Evolutionary conservation across 2,888 invertebrate genomes (phyloP).

Genomic region (Volucella inflata): DNA sequence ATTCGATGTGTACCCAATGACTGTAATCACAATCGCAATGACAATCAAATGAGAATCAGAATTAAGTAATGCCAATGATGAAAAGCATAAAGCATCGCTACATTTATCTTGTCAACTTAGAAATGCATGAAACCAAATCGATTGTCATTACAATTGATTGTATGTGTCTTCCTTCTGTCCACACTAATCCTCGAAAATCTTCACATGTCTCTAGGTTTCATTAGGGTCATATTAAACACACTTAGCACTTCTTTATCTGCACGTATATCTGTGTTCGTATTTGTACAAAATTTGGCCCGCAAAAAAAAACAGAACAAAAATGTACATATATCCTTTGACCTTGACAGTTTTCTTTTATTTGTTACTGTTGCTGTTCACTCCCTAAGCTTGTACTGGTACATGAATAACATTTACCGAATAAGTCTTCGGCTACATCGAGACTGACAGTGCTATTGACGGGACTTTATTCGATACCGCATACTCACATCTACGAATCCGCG

Average conservation of each 20-base stretch:
- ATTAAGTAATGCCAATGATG: constrained; percentile 1
- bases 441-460: constrained; percentile 65
- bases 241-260: constrained; percentile 57
- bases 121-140: constrained; percentile 48
- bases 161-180: constrained; percentile 32
- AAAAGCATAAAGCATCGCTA: not conserved
- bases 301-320: constrained; percentile 45
- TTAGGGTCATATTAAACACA: constrained; percentile 48
- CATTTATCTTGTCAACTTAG: constrained; percentile 41
- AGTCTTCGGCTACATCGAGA: constrained; percentile 33
- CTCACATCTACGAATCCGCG: constrained; percentile 61
- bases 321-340: constrained; percentile 45
- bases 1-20: too few species aligned
- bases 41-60: not conserved
- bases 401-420: constrained; percentile 50
- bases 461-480: constrained; percentile 54
- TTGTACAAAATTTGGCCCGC: not conserved
- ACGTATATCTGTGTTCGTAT: not conserved
- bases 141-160: constrained; percentile 51
- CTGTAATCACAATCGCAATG: too few species aligned
- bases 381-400: constrained; percentile 35
- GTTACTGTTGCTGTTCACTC: not conserved
- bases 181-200: constrained; percentile 28
- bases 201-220: constrained; percentile 36
- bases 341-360: constrained; percentile 27